phyloP scores from a whole-genome alignment of 2,888 invertebrate species.

The Rhagophthalmus giganteus region DNA sequence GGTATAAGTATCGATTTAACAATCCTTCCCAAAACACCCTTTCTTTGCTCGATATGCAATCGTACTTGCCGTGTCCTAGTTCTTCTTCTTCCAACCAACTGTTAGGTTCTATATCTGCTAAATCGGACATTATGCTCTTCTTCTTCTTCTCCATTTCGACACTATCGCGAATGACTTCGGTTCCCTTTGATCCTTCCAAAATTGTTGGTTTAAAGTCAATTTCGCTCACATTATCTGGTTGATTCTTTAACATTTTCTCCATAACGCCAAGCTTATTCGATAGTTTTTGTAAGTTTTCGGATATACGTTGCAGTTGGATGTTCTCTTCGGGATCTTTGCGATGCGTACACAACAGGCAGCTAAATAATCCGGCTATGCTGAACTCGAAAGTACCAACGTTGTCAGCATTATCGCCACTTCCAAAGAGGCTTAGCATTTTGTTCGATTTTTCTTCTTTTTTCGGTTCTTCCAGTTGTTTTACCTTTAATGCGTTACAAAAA shows the following conservation, averaged over 20 bases:
- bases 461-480: constrained; percentile 74
- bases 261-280: constrained; percentile 14
- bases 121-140: constrained; percentile 64
- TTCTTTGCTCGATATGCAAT: constrained; percentile 68
- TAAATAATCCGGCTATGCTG: constrained; percentile 60
- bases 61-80: constrained; percentile 67
- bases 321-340: constrained; percentile 55
- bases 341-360: constrained; percentile 59
- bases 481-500: too few species aligned
- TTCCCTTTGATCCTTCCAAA: constrained; percentile 38
- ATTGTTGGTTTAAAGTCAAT: constrained; percentile 49
- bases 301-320: constrained; percentile 49
- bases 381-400: constrained; percentile 59
- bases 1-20: constrained; percentile 74
- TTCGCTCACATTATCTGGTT: not conserved
- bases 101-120: constrained; percentile 35
- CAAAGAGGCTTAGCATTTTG: constrained; percentile 48
- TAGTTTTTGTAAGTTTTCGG: constrained; percentile 22
- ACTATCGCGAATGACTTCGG: constrained; percentile 54
- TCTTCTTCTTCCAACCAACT: constrained; percentile 72
- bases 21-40: constrained; percentile 77
- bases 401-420: constrained; percentile 41
- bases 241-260: constrained; percentile 3
- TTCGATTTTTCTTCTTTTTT: constrained; percentile 69
- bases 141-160: constrained; percentile 52